Percentiles rank a stretch among this genome's conserved stretches.
These are phyloP conservation scores for Peromyscus melanophrys DNA, from an alignment of 2,797 vertebrate genomes.

Conservation along the genomic window DNA sequence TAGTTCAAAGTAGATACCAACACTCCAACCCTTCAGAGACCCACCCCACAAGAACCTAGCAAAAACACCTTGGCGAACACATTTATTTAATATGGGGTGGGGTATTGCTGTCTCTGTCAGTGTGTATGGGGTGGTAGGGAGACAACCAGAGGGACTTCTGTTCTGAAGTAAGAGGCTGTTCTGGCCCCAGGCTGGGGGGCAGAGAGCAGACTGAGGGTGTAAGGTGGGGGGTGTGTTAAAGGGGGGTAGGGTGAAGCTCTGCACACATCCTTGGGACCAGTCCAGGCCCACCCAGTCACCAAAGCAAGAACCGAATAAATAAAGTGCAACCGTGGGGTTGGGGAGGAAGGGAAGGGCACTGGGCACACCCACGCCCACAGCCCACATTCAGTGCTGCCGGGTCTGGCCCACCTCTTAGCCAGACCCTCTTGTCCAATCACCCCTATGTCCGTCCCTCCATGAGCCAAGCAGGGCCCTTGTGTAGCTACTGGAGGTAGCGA, in stretches of 20 bases:
- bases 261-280: constrained; percentile 78
- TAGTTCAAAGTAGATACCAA: not conserved
- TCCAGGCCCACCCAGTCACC: constrained; percentile 83
- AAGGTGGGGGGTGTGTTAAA: constrained; percentile 56
- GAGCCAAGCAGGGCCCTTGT: constrained; percentile 70
- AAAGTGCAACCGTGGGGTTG: constrained; percentile 84
- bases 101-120: constrained; percentile 86
- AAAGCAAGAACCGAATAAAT: constrained; percentile 87
- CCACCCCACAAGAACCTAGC: constrained; percentile 70
- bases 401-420: constrained; percentile 76
- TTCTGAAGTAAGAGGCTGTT: constrained; percentile 79
- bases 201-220: constrained; percentile 76
- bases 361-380: constrained; percentile 77
- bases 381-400: constrained; percentile 86
- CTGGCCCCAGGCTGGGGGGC: constrained; percentile 71
- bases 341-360: constrained; percentile 68
- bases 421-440: constrained; percentile 83
- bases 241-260: constrained; percentile 75
- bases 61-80: constrained; percentile 77
- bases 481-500: constrained; percentile 96
- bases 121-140: constrained; percentile 82
- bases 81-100: constrained; percentile 82
- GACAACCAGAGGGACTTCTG: constrained; percentile 82
- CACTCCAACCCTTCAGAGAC: not conserved
- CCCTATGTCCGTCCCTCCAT: constrained; percentile 79